phyloP scores from a whole-genome alignment of 1,140 invertebrate genomes.

The Dinoponera quadriceps region DNA sequence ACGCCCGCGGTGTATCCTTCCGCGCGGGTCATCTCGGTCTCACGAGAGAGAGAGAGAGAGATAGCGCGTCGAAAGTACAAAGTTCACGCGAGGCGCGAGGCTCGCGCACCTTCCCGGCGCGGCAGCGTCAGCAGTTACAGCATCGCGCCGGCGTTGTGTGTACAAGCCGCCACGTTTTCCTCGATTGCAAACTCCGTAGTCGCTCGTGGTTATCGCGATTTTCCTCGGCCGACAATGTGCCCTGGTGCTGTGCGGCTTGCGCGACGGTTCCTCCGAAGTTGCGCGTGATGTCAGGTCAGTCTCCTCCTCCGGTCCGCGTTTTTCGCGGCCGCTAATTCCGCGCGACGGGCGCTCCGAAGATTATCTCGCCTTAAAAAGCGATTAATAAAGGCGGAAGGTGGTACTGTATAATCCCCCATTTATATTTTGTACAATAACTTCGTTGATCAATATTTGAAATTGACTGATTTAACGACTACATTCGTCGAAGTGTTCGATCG shows the following conservation, averaged over 20 bases:
- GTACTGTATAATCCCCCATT: too few species aligned
- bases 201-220: neutral
- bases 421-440: too few species aligned
- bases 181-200: neutral
- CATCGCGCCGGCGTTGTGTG: neutral
- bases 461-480: too few species aligned
- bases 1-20: neutral
- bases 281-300: constrained; percentile 34
- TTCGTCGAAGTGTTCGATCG: too few species aligned
- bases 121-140: constrained; percentile 28
- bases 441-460: too few species aligned
- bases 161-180: constrained; percentile 8
- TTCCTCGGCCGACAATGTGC: neutral
- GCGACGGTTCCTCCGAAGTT: neutral
- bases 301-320: too few species aligned
- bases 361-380: too few species aligned
- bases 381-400: too few species aligned
- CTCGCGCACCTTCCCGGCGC: constrained; percentile 11
- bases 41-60: constrained; percentile 29
- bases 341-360: too few species aligned
- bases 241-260: too few species aligned
- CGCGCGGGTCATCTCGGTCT: constrained; percentile 49
- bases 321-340: too few species aligned
- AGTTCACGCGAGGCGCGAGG: constrained; percentile 33
- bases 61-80: constrained; percentile 6